A percentile compares a stretch with the other conserved stretches of the same genome.
Evolutionary conservation across 2,113 vertebrate genomes (phyloP).

Genomic region (Lasiurus borealis): DNA sequence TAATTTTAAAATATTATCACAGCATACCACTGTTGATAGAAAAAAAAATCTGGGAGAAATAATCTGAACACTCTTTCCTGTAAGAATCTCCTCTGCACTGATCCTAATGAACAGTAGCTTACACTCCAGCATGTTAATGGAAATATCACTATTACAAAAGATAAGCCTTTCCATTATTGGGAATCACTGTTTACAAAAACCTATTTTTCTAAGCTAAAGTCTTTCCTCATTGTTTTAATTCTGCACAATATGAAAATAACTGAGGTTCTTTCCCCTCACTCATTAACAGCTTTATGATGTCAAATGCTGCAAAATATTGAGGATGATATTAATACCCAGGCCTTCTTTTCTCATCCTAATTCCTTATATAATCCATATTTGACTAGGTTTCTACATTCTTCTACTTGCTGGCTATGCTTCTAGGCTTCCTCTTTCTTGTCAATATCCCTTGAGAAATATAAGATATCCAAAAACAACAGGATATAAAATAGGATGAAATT

Average conservation of each 20-base stretch:
- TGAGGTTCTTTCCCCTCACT: not conserved
- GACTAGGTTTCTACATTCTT: not conserved
- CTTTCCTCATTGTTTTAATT: not conserved
- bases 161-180: not conserved
- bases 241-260: not conserved
- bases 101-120: not conserved
- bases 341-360: not conserved
- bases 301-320: not conserved
- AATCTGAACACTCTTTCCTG: not conserved
- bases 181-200: not conserved
- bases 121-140: not conserved
- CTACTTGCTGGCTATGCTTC: not conserved
- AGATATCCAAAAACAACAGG: not conserved
- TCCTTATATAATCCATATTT: not conserved
- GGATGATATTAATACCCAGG: not conserved
- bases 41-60: not conserved
- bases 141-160: not conserved
- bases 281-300: not conserved
- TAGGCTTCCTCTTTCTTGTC: not conserved
- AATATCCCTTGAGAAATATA: not conserved
- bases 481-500: not conserved
- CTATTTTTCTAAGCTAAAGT: not conserved
- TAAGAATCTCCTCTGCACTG: not conserved
- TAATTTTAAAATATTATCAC: slow-evolving; percentile 25
- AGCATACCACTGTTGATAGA: not conserved